Evolutionary conservation across 1,140 invertebrate genomes (phyloP), one percentile per base, ranked within the genome.

Genomic region (Panagrolaimus sp.): DNA sequence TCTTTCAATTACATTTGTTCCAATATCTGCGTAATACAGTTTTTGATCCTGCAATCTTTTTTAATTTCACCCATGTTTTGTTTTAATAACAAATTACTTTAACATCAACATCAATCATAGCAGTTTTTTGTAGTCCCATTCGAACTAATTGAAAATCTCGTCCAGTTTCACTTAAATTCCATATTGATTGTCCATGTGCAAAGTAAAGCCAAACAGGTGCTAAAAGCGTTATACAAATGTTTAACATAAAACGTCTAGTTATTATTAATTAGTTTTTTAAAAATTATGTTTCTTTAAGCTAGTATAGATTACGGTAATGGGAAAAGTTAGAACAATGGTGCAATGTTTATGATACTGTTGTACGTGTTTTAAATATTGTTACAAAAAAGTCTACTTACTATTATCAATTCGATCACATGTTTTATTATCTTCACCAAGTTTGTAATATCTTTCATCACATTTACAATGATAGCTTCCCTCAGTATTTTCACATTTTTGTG

Each of bases 401-500:
- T 72, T 73, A 79, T 80, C 77, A 72, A 73, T 78, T 61, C 92
- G 87, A 83, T 96, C 96, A 82, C 93, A 96, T 0, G 90, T 92
- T 45, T 90, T 89, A 75, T 91, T 90, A 80, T 97, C 92, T 1
- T 87, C 51, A 77, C 89, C 89, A 44, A 92, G 87, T 78, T 96
- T 98, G 83, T 91, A 97, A 83, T 90, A 97, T 5, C 89, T 89
- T 25, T 95, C 90, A 74, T 92, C 91, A 84, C 96, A 97, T 84
- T 96, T 96, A 84, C 96, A 98, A 72, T 91, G 92, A 84, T 90
- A 98, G 0, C 90, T 90, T 0, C 96, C 96, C 0, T 91, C 91
- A 0, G 91, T 95, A 81, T 98, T 98, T 5, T 91, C 90, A 80
- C 96, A 98, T 77, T 89, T 88, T 78, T 98, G 96, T 11, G 92